A percentile compares a stretch with the other conserved stretches of the same genome.
phyloP scores from a whole-genome alignment of 2,888 invertebrate genomes.

The Eupithecia inturbata region DNA sequence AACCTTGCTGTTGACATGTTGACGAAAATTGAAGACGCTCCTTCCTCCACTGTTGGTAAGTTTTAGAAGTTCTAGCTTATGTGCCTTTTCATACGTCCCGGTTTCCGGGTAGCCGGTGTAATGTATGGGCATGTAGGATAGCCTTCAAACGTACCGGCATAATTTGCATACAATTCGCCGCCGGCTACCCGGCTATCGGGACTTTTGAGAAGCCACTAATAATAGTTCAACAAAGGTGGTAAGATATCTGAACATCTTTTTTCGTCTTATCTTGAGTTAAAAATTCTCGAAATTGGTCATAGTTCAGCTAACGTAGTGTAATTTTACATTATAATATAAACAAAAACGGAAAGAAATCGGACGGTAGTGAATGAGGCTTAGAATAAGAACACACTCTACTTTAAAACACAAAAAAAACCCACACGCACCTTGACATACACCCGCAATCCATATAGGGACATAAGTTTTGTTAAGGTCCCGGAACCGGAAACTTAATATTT shows the following conservation, averaged over 20 bases:
- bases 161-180: no score
- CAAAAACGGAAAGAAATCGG: background rate
- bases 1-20: constrained; percentile 32
- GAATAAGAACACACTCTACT: background rate
- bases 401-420: background rate
- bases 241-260: background rate
- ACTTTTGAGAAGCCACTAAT: no score
- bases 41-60: constrained; percentile 13
- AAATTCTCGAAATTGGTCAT: background rate
- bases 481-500: no score
- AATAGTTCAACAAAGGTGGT: background rate
- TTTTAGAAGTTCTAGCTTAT: background rate
- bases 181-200: no score
- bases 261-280: background rate
- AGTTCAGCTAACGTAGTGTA: background rate
- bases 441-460: background rate
- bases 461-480: background rate
- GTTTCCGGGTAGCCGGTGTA: no score
- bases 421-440: background rate
- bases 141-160: no score
- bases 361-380: background rate
- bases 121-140: no score
- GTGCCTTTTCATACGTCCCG: no score
- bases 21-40: constrained; percentile 27
- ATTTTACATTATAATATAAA: background rate